Base-by-base conservation (phyloP, 1,140 invertebrate genomes). In the Druon quercuslanigerum region DNA sequence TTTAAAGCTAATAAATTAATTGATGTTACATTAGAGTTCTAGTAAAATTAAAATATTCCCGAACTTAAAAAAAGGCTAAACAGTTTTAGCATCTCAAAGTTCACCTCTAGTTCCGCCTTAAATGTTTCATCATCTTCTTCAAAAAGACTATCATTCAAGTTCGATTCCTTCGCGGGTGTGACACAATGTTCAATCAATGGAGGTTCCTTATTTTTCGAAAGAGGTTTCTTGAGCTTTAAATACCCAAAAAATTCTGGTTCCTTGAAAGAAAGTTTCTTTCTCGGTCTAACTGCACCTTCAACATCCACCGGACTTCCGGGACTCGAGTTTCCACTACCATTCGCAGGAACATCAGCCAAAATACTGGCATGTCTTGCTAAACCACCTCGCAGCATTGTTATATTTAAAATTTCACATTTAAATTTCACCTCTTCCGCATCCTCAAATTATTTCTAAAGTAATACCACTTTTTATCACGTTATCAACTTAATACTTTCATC, bases 251-350 rank as follows among this genome's bases (percentile, higher is more conserved):
- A 94, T 89, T 96, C 96, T 1, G 96, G 96, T 84, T 97, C 96
- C 74, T 96, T 94, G 86, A 97, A 97, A 0, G 96, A 96, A 1
- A 97, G 90, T 85, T 97, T 97, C 88, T 97, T 97, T 25, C 96
- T 92, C 0, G 96, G 96, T 80, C 94, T 93, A 73, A 95, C 94
- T 19, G 91, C 91, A 50, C 87, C 89, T 76, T 93, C 90, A 25
- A 72, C 57, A 3, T 74, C 74, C 72, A 79, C 73, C 2, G 83
- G 88, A 83, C 77, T 87, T 86, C 85, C 84, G 89, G 83, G 80
- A 84, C 60, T 66, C 16, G 60, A 66, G 40, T 66, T 66, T 66
- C 60, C 60, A 25, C 60, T 66, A 46, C 60, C 78, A 88, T 91
- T 85, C 84, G 88, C 79, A 73, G 82, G 14, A 17, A 75, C 20